phyloP scores from a whole-genome alignment of 2,888 invertebrate genomes.

The Limnephilus rhombicus region DNA sequence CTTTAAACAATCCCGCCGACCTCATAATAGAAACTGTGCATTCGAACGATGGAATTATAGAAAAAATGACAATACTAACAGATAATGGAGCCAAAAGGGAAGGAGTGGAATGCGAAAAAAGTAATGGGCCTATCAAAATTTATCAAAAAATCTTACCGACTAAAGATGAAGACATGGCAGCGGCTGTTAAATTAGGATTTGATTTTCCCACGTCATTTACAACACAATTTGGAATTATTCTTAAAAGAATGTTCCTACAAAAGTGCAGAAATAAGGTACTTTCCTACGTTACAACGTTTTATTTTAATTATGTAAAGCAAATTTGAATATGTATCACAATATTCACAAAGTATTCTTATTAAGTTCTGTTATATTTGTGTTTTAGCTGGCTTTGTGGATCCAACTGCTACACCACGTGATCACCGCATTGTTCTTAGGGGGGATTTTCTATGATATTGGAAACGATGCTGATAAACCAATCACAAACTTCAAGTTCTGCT shows the following conservation, averaged over 20 bases:
- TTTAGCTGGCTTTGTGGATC: conserved; percentile 76
- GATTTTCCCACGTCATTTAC: conserved; percentile 78
- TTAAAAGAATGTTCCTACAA: conserved; percentile 78
- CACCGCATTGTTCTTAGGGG: conserved; percentile 77
- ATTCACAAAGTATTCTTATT: too few relatives aligned
- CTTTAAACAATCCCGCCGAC: conserved; percentile 89
- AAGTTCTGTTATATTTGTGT: conserved; percentile 52
- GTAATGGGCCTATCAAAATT: conserved; percentile 43
- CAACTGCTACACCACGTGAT: conserved; percentile 78
- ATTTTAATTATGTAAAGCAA: neutral
- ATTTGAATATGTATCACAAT: neutral
- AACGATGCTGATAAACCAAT: conserved; percentile 78
- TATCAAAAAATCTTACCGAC: conserved; percentile 60
- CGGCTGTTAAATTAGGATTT: conserved; percentile 69
- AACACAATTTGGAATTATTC: conserved; percentile 77
- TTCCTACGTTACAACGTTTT: conserved; percentile 42
- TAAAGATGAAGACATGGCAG: conserved; percentile 72
- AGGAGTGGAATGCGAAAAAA: neutral
- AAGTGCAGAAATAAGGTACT: conserved; percentile 77
- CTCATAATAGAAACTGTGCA: conserved; percentile 77
- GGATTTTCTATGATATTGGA: conserved; percentile 79
- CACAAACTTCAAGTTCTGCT: conserved; percentile 80
- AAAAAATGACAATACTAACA: conserved; percentile 69
- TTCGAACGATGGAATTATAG: conserved; percentile 68
- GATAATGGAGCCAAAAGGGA: conserved; percentile 72